Evolutionary conservation across 2,888 invertebrate genomes (phyloP).

Genomic region (Ochlodes sylvanus): DNA sequence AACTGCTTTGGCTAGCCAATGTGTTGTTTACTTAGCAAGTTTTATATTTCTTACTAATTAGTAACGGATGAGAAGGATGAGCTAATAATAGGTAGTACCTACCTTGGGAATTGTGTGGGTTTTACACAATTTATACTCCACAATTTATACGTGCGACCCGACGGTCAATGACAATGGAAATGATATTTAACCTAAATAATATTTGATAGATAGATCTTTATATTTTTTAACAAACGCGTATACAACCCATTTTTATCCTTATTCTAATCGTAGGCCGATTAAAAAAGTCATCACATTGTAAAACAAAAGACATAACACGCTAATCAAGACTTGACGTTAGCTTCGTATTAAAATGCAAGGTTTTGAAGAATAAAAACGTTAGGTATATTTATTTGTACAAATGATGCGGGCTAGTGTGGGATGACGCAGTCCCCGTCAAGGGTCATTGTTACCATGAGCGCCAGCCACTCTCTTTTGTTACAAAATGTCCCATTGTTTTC

Average conservation of each 20-base stretch:
- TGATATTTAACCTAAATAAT: neutral
- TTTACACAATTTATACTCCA: slow-evolving; percentile 8
- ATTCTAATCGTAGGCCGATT: too few relatives aligned
- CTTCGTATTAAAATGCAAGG: slow-evolving; percentile 1
- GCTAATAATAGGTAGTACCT: slow-evolving; percentile 27
- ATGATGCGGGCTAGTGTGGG: slow-evolving; percentile 30
- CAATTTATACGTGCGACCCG: neutral
- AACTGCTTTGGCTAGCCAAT: slow-evolving; percentile 12
- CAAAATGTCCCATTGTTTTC: slow-evolving; percentile 58
- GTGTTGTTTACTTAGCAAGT: slow-evolving; percentile 53
- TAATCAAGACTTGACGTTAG: too few relatives aligned
- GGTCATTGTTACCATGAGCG: slow-evolving; percentile 34
- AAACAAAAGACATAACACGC: too few relatives aligned
- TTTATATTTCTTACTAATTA: slow-evolving; percentile 48
- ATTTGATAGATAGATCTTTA: neutral
- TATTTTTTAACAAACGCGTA: too few relatives aligned
- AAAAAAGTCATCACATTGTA: too few relatives aligned
- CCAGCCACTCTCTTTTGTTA: slow-evolving; percentile 56
- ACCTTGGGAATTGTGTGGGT: slow-evolving; percentile 25
- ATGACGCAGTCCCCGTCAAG: slow-evolving; percentile 30
- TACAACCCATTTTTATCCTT: too few relatives aligned
- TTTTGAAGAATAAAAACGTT: slow-evolving; percentile 5
- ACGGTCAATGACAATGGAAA: neutral
- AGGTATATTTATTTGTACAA: slow-evolving; percentile 2
- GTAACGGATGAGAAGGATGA: slow-evolving; percentile 40